Evolutionary conservation across 1,140 invertebrate species (phyloP), one percentile per base, ranked within the genome.

Genomic region (Bombus pyrosoma): DNA sequence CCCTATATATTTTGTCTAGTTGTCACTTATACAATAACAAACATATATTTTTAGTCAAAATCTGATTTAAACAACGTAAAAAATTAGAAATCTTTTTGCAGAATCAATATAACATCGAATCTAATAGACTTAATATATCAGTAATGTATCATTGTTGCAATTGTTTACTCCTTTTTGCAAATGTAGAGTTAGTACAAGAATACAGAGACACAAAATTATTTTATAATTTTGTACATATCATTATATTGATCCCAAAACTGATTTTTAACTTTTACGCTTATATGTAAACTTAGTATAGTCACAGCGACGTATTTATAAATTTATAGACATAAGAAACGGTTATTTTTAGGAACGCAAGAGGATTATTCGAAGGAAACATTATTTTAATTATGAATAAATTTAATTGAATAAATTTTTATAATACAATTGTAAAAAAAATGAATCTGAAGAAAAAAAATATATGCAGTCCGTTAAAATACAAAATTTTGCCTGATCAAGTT

Each of bases 191-290:
- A 13, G 25, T n/a, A 76, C 18, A 53, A 53, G 47, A 22, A 53
- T 53, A 22, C 72, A 64, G n/a, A 64, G 37, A 66, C 43, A 68
- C 34, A 41, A 71, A 68, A 59, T 15, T 83, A 15, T 74, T 73
- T 77, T 15, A 64, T 75, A 79, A 87, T 82, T 75, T 53, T 64
- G 28, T 66, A 79, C 66, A 62, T 80, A 77, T 66, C 57, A 81
- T 81, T 90, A 88, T 90, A 89, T 92, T 92, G 92, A 93, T 93
- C 92, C 91, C 92, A 91, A 90, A 92, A 92, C 90, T 91, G 85
- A 92, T 86, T 90, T 82, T 89, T 88, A 91, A 90, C 62, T 75
- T 78, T 72, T 89, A 91, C 86, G 85, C 85, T 93, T 91, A 90
- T 79, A 83, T 90, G 89, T 72, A 89, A 93, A 92, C 91, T 91